Conservation (phyloP, 1,140 invertebrate genomes). For the Diploscapter pachys region DNA sequence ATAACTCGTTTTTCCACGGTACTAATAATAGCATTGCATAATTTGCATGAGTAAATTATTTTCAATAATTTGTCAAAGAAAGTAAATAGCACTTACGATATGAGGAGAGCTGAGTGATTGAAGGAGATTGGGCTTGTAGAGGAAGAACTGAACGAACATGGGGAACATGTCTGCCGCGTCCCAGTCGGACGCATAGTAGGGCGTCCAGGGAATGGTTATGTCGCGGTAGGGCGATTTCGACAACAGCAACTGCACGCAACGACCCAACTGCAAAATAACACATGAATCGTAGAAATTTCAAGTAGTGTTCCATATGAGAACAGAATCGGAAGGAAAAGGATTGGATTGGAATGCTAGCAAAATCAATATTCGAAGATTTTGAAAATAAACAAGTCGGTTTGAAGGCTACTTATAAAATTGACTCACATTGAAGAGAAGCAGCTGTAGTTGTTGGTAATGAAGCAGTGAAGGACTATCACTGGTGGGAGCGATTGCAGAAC, state of each 20-base stretch:
- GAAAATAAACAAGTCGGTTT: no score
- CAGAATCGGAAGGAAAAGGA: no score
- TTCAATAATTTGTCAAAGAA: background rate
- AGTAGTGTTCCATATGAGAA: no score
- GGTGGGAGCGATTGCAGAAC: constrained; percentile 48
- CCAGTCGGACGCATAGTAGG: constrained; percentile 53
- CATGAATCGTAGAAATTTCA: no score
- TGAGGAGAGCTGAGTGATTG: constrained; percentile 49
- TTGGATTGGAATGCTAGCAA: no score
- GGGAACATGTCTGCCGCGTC: constrained; percentile 55
- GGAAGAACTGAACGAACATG: constrained; percentile 50
- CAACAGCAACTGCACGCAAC: constrained; percentile 47
- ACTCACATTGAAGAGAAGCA: constrained; percentile 49
- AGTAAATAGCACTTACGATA: constrained; percentile 32
- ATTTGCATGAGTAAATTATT: background rate
- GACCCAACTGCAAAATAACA: constrained; percentile 46
- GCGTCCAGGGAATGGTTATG: constrained; percentile 48
- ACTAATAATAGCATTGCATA: no score
- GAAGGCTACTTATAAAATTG: background rate
- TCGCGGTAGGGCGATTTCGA: constrained; percentile 53
- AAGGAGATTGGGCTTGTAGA: constrained; percentile 52
- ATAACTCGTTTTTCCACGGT: no score
- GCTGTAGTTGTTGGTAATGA: constrained; percentile 46
- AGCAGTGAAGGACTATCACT: constrained; percentile 39
- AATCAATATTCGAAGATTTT: no score